phyloP scores from a whole-genome alignment of 2,113 vertebrate species.

The Spea bombifrons region DNA sequence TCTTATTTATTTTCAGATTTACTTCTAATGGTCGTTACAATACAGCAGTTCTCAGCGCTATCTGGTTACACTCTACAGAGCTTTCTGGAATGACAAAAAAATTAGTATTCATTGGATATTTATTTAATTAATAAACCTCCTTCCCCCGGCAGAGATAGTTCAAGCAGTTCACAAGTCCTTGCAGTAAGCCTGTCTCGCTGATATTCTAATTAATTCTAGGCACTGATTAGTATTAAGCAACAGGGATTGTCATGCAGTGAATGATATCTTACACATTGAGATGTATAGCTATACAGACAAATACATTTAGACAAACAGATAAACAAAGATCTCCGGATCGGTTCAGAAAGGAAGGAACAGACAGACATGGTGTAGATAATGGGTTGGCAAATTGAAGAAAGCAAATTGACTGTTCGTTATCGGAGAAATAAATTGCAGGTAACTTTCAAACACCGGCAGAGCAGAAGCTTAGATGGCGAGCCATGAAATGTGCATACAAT shows the following conservation, averaged over 20 bases:
- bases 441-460: neutral
- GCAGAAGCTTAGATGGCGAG: neutral
- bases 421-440: constrained; percentile 3
- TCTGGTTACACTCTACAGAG: constrained; percentile 2
- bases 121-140: constrained; percentile 45
- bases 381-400: neutral
- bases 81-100: constrained; percentile 5
- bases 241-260: constrained; percentile 34
- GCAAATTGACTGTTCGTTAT: constrained; percentile 19
- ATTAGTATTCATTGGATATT: constrained; percentile 40
- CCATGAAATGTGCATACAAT: neutral
- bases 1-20: too few relatives aligned
- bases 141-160: constrained; percentile 41
- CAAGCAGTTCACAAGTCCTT: constrained; percentile 33
- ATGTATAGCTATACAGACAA: constrained; percentile 18
- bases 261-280: constrained; percentile 5
- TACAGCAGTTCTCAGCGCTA: neutral
- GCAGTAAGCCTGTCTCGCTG: constrained; percentile 43
- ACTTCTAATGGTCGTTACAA: too few relatives aligned
- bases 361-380: constrained; percentile 13
- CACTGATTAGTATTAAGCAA: constrained; percentile 40
- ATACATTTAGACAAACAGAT: constrained; percentile 38
- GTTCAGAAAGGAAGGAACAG: neutral
- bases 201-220: constrained; percentile 42
- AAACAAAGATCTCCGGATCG: constrained; percentile 22